Evolutionary conservation across 2,888 invertebrate species (phyloP).

Genomic region (Smittia aterrima): DNA sequence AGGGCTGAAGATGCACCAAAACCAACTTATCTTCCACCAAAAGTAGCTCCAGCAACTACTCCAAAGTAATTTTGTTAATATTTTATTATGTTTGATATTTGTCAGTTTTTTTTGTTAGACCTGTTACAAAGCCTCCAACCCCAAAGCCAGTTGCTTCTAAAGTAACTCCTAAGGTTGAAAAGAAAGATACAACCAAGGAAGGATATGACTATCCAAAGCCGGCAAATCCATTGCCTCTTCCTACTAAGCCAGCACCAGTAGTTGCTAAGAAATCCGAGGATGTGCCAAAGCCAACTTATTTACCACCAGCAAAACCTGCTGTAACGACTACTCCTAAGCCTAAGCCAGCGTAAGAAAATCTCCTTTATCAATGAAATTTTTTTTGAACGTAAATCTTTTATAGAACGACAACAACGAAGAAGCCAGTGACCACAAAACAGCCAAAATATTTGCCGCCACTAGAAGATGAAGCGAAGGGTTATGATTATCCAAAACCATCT

Average conservation of each 20-base stretch:
- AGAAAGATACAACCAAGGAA: background rate
- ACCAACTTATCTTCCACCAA: background rate
- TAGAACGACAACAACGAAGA: background rate
- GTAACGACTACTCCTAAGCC: background rate
- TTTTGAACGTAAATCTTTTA: background rate
- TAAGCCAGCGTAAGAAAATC: background rate
- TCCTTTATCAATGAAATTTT: too few species aligned
- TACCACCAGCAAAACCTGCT: background rate
- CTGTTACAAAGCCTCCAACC: background rate
- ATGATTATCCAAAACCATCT: conserved; percentile 21
- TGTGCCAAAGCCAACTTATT: background rate
- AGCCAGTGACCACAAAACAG: background rate
- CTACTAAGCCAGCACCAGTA: background rate
- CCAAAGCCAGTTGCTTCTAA: background rate
- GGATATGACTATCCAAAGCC: background rate
- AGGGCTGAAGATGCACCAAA: background rate
- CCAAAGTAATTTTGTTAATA: background rate
- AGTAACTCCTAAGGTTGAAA: background rate
- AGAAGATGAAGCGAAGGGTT: background rate
- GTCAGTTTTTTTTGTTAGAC: background rate
- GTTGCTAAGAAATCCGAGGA: background rate
- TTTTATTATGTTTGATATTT: background rate
- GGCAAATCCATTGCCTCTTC: background rate
- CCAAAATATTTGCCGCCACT: background rate
- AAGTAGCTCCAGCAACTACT: background rate